Percentiles rank a stretch among this genome's conserved stretches.
phyloP scores from a whole-genome alignment of 2,888 invertebrate species.

The Eilema sororculum region DNA sequence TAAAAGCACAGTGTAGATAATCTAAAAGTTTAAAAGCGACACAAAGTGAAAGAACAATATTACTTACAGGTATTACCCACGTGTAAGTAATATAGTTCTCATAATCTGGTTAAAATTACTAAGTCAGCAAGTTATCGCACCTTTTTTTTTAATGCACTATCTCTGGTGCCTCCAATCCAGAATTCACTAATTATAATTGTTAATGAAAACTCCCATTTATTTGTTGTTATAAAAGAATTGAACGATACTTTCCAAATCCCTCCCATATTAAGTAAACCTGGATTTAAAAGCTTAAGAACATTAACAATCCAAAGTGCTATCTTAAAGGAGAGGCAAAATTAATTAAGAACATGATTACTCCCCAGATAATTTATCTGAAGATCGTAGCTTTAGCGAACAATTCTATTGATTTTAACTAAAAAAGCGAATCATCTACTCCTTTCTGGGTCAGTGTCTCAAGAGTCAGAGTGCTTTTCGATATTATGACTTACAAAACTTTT shows the following conservation, averaged over 20 bases:
- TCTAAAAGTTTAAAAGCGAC: no score
- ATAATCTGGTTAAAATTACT: no score
- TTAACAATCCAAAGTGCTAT: not conserved
- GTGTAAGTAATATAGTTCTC: no score
- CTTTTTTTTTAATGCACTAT: no score
- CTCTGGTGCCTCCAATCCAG: not conserved
- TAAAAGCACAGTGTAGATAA: no score
- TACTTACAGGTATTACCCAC: no score
- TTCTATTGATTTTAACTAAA: slow-evolving; percentile 14
- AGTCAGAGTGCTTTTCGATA: not conserved
- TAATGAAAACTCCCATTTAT: not conserved
- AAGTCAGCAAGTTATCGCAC: not conserved
- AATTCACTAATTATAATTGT: no score
- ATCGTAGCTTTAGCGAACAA: slow-evolving; percentile 8
- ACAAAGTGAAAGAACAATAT: no score
- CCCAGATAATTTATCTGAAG: slow-evolving; percentile 9
- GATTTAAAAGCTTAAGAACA: not conserved
- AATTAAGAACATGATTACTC: slow-evolving; percentile 8
- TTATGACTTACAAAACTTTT: slow-evolving; percentile 10
- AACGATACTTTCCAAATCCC: not conserved
- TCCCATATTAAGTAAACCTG: not conserved
- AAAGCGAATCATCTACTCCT: slow-evolving; percentile 20
- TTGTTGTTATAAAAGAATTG: not conserved
- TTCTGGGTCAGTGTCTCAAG: slow-evolving; percentile 27
- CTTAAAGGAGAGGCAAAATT: slow-evolving; percentile 12